Percentiles rank a stretch among this genome's conserved stretches.
Evolutionary conservation across 2,113 vertebrate species (phyloP).

Genomic region (Ornithorhynchus anatinus): DNA sequence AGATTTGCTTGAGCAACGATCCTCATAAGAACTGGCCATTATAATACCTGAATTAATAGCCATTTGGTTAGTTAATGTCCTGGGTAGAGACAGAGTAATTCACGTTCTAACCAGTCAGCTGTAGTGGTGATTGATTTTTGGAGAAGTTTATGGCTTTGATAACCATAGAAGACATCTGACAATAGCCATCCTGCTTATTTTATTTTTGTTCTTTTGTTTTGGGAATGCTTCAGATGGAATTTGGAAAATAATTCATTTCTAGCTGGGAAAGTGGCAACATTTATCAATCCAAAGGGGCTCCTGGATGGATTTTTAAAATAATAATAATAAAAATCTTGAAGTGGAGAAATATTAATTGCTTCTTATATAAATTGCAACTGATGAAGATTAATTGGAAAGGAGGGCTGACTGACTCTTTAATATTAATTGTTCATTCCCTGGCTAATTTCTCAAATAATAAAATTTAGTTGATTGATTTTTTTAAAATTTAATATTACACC

Average conservation of each 20-base stretch:
- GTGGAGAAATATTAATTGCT: too few relatives aligned
- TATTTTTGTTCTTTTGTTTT: slow-evolving; percentile 16
- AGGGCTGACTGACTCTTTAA: too few relatives aligned
- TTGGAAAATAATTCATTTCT: background rate
- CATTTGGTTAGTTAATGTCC: slow-evolving; percentile 17
- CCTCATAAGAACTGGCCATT: slow-evolving; percentile 4
- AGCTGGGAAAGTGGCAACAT: too few relatives aligned
- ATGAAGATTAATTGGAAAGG: too few relatives aligned
- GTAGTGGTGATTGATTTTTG: slow-evolving; percentile 26
- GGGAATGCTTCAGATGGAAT: background rate
- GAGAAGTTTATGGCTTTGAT: slow-evolving; percentile 2
- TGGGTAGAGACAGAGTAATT: slow-evolving; percentile 8
- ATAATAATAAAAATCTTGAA: too few relatives aligned
- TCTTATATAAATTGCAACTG: too few relatives aligned
- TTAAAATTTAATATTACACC: too few relatives aligned
- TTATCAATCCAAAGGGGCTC: too few relatives aligned
- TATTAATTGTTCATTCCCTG: too few relatives aligned
- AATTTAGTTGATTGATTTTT: too few relatives aligned
- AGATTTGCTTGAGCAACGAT: slow-evolving; percentile 40
- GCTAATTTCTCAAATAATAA: too few relatives aligned
- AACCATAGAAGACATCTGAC: background rate
- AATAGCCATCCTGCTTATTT: background rate
- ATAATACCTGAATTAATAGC: slow-evolving; percentile 41
- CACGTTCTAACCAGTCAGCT: background rate
- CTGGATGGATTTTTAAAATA: too few relatives aligned